A percentile compares a stretch with the other conserved stretches of the same genome.
Evolutionary conservation across 1,140 invertebrate species (phyloP).

Genomic region (Caenorhabditis brenneri): DNA sequence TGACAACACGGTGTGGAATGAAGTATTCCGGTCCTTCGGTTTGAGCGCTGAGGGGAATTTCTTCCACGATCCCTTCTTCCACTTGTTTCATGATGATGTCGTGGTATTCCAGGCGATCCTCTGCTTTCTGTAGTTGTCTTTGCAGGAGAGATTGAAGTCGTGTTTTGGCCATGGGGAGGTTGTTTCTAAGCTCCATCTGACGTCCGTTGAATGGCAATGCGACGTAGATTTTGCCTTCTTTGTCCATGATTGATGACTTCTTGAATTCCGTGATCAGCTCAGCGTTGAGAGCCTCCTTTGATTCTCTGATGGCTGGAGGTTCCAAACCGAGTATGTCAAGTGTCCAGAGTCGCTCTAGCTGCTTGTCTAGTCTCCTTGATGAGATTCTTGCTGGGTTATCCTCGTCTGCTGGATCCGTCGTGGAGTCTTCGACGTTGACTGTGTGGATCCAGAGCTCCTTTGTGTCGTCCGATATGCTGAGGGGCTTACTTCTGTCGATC

Average conservation of each 20-base stretch:
- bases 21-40: neutral
- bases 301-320: neutral
- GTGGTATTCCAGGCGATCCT: neutral
- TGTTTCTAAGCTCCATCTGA: neutral
- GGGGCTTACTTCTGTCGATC: too few species aligned
- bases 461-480: too few species aligned
- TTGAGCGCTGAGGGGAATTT: too few species aligned
- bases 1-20: neutral
- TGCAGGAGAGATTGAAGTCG: neutral
- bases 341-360: neutral
- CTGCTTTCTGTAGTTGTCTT: neutral
- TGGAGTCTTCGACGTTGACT: too few species aligned
- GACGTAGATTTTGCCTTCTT: neutral
- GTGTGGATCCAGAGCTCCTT: too few species aligned
- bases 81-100: neutral
- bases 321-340: neutral
- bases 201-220: neutral
- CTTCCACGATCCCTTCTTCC: neutral
- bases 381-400: neutral
- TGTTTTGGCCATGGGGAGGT: neutral
- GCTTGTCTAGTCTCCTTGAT: neutral
- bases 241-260: neutral
- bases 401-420: too few species aligned
- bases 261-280: neutral
- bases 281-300: neutral